Conservation (phyloP, 2,113 vertebrate genomes). For the Nothocercus julius region DNA sequence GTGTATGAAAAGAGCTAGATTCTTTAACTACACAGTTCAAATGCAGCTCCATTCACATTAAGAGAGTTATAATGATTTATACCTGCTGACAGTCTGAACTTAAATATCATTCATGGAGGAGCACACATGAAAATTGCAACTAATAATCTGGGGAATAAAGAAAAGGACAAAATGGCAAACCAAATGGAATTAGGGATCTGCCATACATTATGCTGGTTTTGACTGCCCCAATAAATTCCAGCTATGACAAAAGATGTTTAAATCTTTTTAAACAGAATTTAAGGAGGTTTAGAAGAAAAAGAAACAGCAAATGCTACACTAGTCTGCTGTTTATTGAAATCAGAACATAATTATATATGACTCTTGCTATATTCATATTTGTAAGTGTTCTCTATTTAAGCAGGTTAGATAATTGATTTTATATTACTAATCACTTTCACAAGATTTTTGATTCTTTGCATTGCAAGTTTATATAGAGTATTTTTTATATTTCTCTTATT, state of each 20-base stretch:
- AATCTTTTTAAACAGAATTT: not conserved
- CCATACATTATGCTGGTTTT: not conserved
- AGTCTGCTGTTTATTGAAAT: not conserved
- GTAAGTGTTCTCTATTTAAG: not conserved
- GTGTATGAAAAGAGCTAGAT: not conserved
- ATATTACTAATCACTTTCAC: not conserved
- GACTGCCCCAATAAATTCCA: not conserved
- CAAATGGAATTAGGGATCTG: not conserved
- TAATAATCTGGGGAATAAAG: not conserved
- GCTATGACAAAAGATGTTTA: not conserved
- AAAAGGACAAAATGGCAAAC: not conserved
- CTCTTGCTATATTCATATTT: rapidly evolving
- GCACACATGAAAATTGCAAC: not conserved
- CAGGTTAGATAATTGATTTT: not conserved
- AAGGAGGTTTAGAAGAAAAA: not conserved
- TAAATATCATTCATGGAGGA: not conserved
- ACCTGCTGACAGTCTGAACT: not conserved
- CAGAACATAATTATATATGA: not conserved
- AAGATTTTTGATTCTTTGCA: not conserved
- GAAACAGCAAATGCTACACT: not conserved
- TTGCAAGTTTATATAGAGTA: not conserved
- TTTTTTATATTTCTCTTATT: not conserved
- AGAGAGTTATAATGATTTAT: not conserved
- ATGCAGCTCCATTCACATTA: not conserved
- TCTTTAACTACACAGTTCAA: not conserved